A percentile compares a stretch with the other conserved stretches of the same genome.
Evolutionary conservation across 2,888 invertebrate genomes (phyloP).

Genomic region (Zonitis immaculata): DNA sequence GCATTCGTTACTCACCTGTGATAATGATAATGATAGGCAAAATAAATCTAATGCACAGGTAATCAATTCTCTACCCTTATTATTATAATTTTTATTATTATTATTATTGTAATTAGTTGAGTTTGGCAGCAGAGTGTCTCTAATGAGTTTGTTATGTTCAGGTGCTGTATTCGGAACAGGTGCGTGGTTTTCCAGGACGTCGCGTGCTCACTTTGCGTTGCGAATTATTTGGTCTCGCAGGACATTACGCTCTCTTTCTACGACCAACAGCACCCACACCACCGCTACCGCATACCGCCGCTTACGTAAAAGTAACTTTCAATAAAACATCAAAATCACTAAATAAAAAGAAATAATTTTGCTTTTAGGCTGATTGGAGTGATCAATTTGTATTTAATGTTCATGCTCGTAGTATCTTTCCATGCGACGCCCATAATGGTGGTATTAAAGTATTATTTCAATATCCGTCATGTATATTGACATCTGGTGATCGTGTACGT

Average conservation of each 20-base stretch:
- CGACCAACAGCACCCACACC: slow-evolving; percentile 62
- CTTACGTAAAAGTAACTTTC: slow-evolving; percentile 62
- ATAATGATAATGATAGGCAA: slow-evolving; percentile 45
- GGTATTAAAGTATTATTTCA: slow-evolving; percentile 77
- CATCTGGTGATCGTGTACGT: slow-evolving; percentile 71
- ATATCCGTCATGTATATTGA: slow-evolving; percentile 77
- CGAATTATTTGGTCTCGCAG: slow-evolving; percentile 77
- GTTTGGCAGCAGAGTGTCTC: slow-evolving; percentile 1
- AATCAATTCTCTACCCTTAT: too few relatives aligned
- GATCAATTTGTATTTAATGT: slow-evolving; percentile 82
- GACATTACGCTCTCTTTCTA: slow-evolving; percentile 72
- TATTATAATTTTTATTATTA: neutral
- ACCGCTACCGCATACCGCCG: slow-evolving; percentile 60
- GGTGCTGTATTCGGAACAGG: slow-evolving; percentile 72
- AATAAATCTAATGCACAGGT: slow-evolving; percentile 52
- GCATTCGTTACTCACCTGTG: slow-evolving; percentile 67
- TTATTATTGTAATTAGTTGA: neutral
- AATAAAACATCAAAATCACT: too few relatives aligned
- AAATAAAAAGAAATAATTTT: too few relatives aligned
- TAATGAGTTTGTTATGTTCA: slow-evolving; percentile 42
- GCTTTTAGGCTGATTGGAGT: slow-evolving; percentile 84
- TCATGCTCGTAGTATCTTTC: slow-evolving; percentile 76
- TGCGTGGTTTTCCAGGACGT: slow-evolving; percentile 67
- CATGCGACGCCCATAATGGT: slow-evolving; percentile 66
- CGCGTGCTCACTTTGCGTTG: slow-evolving; percentile 66